Conservation (phyloP, 2,888 invertebrate genomes). For the Andrena trimmerana region DNA sequence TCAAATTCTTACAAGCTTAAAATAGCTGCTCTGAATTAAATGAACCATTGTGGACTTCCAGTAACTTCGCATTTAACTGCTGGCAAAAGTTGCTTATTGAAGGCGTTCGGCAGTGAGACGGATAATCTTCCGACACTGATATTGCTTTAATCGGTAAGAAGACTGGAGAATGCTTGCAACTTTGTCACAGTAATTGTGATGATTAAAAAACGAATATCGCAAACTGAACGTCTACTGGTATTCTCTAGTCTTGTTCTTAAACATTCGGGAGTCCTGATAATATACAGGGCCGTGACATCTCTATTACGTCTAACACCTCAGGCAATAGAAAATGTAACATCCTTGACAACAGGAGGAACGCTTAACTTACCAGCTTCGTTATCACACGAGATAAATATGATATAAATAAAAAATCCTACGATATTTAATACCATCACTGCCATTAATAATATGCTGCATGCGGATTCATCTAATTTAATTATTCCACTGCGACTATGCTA, state of each 20-base stretch:
- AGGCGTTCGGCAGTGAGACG: constrained; percentile 57
- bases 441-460: constrained; percentile 63
- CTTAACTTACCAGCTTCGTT: constrained; percentile 45
- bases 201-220: not conserved
- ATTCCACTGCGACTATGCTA: constrained; percentile 59
- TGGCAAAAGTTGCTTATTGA: constrained; percentile 19
- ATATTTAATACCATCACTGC: constrained; percentile 70
- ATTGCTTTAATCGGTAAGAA: constrained; percentile 65
- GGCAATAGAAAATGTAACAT: constrained; percentile 21
- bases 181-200: not conserved
- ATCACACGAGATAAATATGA: constrained; percentile 55
- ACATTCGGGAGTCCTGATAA: constrained; percentile 10
- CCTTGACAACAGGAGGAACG: constrained; percentile 42
- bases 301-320: constrained; percentile 22
- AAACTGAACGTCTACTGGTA: constrained; percentile 20
- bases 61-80: constrained; percentile 4
- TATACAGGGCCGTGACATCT: constrained; percentile 6
- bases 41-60: not conserved
- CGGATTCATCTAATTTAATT: constrained; percentile 48
- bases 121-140: constrained; percentile 58
- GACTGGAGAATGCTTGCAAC: constrained; percentile 32
- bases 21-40: constrained; percentile 2
- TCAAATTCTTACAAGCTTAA: constrained; percentile 46
- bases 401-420: constrained; percentile 71
- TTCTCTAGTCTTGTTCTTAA: constrained; percentile 40